Percentiles rank a stretch among this genome's conserved stretches.
These are phyloP conservation scores for Neelides sp. DNA, from an alignment of 1,140 invertebrate genomes.

Conservation along the genomic window DNA sequence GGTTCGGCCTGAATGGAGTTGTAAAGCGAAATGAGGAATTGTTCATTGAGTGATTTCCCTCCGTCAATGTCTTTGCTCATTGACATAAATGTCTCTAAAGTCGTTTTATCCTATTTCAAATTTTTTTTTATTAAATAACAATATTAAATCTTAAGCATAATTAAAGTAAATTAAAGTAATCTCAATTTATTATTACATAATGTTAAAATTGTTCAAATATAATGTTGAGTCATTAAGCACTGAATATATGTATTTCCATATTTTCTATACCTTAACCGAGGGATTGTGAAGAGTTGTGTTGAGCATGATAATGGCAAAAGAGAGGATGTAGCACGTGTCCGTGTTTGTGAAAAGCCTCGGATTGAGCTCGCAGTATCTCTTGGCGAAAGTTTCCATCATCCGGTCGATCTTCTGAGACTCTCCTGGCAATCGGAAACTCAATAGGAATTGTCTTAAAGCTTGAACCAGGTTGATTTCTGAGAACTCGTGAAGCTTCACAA, in stretches of 20 bases:
- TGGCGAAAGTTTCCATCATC: slow-evolving; percentile 51
- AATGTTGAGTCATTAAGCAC: too few species aligned
- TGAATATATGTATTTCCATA: not conserved
- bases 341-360: slow-evolving; percentile 41
- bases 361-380: slow-evolving; percentile 45
- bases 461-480: slow-evolving; percentile 40
- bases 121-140: too few species aligned
- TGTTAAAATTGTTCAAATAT: too few species aligned
- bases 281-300: slow-evolving; percentile 51
- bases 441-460: slow-evolving; percentile 45
- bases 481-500: slow-evolving; percentile 42
- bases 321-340: slow-evolving; percentile 48
- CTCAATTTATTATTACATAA: too few species aligned
- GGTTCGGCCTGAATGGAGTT: slow-evolving; percentile 97
- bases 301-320: slow-evolving; percentile 51
- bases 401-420: slow-evolving; percentile 52
- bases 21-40: slow-evolving; percentile 49
- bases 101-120: slow-evolving; percentile 28
- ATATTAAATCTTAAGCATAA: too few species aligned
- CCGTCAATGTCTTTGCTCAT: slow-evolving; percentile 27
- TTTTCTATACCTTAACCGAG: slow-evolving; percentile 39
- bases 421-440: slow-evolving; percentile 48
- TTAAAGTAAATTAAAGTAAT: too few species aligned
- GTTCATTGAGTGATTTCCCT: slow-evolving; percentile 15
- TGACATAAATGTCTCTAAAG: slow-evolving; percentile 24